phyloP scores from a whole-genome alignment of 2,113 vertebrate genomes.

The Romanogobio albipinnatus region DNA sequence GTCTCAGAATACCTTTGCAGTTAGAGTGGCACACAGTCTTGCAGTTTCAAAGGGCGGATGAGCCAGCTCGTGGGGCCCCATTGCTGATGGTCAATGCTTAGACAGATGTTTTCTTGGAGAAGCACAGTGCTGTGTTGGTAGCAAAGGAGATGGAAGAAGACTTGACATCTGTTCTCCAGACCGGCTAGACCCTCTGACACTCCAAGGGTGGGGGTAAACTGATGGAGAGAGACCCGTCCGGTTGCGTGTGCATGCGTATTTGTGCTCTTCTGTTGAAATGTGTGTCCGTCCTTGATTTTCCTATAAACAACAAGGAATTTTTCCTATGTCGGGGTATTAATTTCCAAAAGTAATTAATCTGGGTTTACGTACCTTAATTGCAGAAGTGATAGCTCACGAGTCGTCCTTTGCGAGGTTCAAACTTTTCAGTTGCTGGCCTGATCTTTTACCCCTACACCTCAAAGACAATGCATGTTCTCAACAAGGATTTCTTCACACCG shows the following conservation, averaged over 20 bases:
- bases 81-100: conserved; percentile 62
- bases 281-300: conserved; percentile 2
- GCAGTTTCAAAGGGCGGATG: conserved; percentile 75
- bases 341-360: neutral
- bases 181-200: conserved; percentile 43
- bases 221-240: conserved; percentile 21
- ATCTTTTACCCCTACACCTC: neutral
- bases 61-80: conserved; percentile 67
- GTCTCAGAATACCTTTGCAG: conserved; percentile 71
- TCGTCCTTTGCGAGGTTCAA: neutral
- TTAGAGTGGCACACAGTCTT: conserved; percentile 70
- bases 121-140: conserved; percentile 62
- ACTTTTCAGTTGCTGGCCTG: neutral
- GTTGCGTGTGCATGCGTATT: conserved; percentile 27
- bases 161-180: conserved; percentile 62
- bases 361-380: neutral
- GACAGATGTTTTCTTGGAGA: conserved; percentile 74
- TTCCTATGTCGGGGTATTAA: neutral
- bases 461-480: neutral
- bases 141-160: conserved; percentile 56
- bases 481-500: neutral
- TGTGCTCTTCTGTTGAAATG: conserved; percentile 21
- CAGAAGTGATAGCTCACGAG: neutral
- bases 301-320: neutral
- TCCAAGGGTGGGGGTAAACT: neutral